Percentiles rank a stretch among this genome's conserved stretches.
These are phyloP conservation scores for Balaenoptera acutorostrata DNA, from an alignment of 2,113 vertebrate genomes.

Conservation along the genomic window DNA sequence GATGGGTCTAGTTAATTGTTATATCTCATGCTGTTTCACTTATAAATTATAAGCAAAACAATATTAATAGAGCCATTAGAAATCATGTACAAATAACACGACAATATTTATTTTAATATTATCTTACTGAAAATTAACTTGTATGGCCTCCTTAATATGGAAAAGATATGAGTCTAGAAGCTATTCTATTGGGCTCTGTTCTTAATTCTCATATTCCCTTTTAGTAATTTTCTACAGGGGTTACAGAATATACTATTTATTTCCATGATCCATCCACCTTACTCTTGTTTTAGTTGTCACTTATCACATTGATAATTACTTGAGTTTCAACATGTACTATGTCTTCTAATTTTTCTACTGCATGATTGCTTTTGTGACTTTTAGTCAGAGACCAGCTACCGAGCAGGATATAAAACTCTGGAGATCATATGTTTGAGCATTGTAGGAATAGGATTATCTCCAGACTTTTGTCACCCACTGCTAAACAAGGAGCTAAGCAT, in stretches of 20 bases:
- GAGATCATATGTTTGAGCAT: not conserved
- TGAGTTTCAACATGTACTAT: not conserved
- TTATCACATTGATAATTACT: not conserved
- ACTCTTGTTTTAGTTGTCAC: not conserved
- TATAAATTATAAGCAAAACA: not conserved
- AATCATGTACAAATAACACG: not conserved
- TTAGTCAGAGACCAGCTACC: not conserved
- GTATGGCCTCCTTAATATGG: not conserved
- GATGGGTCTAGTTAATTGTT: not conserved
- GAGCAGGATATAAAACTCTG: not conserved
- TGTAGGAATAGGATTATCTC: not conserved
- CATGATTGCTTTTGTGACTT: not conserved
- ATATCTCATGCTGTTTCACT: not conserved
- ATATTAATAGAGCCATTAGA: not conserved
- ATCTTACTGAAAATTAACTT: not conserved
- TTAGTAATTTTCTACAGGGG: not conserved
- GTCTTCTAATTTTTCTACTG: not conserved
- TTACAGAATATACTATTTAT: not conserved
- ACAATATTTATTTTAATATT: not conserved
- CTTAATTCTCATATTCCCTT: not conserved
- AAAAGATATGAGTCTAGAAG: not conserved
- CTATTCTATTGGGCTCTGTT: not conserved
- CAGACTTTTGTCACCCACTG: not conserved
- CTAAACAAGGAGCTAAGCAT: not conserved
- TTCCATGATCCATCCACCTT: not conserved